These are phyloP conservation scores for Amphipoea lucens DNA, from an alignment of 2,888 invertebrate genomes.

Conservation along the genomic window DNA sequence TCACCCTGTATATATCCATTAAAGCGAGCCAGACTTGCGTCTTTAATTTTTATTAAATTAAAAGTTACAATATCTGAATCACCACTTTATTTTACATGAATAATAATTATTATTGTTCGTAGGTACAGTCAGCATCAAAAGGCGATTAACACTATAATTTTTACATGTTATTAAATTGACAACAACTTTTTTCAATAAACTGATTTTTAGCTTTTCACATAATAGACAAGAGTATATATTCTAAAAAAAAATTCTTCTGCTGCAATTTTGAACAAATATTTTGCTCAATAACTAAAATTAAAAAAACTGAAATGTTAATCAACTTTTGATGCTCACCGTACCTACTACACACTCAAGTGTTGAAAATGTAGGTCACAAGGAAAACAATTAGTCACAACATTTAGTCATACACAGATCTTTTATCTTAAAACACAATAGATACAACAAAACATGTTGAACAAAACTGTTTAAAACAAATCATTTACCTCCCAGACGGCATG, in stretches of 20 bases:
- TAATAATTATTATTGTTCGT: neutral
- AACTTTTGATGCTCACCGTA: no score
- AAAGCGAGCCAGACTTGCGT: neutral
- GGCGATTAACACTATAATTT: no score
- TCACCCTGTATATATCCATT: no score
- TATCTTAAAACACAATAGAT: conserved; percentile 17
- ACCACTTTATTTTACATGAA: neutral
- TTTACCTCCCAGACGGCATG: conserved; percentile 31
- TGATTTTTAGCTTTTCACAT: no score
- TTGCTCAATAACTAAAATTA: no score
- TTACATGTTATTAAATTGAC: no score
- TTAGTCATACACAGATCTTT: conserved; percentile 35
- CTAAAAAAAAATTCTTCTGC: no score
- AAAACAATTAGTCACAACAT: conserved; percentile 23
- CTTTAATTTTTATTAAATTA: neutral
- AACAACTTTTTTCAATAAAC: no score
- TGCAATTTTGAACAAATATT: no score
- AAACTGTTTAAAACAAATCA: conserved; percentile 15
- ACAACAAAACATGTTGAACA: conserved; percentile 25
- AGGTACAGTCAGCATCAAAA: no score
- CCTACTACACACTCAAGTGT: neutral
- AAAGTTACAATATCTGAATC: neutral
- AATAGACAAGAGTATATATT: no score
- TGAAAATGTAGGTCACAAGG: neutral
- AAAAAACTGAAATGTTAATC: no score